A percentile compares a stretch with the other conserved stretches of the same genome.
These are phyloP conservation scores for Damaliscus lunatus DNA, from an alignment of 2,113 vertebrate genomes.

Conservation along the genomic window DNA sequence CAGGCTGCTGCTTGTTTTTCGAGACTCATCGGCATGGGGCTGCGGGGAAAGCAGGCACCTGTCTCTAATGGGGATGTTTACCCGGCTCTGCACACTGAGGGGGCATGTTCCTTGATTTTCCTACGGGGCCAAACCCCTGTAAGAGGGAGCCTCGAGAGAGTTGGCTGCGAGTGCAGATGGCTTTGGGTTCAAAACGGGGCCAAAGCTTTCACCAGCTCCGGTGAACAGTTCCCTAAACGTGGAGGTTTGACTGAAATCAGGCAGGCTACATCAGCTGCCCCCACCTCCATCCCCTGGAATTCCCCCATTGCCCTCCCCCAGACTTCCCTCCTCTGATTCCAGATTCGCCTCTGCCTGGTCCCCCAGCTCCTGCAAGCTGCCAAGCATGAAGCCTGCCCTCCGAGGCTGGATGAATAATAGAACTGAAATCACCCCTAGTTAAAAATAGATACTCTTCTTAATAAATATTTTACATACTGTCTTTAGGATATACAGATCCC, in stretches of 20 bases:
- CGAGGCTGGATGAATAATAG: constrained; percentile 78
- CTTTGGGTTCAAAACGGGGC: background rate
- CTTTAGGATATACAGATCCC: constrained; percentile 69
- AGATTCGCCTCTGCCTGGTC: background rate
- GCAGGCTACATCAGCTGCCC: rapidly evolving
- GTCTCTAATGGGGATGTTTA: background rate
- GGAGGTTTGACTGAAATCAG: background rate
- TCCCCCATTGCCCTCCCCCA: background rate
- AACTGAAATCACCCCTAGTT: constrained; percentile 76
- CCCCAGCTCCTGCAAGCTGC: constrained; percentile 7
- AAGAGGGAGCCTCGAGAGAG: rapidly evolving
- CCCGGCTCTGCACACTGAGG: too few species aligned
- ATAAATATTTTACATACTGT: constrained; percentile 83
- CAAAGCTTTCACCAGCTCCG: background rate
- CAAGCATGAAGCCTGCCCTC: constrained; percentile 33
- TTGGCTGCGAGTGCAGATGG: background rate
- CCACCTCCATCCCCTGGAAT: background rate
- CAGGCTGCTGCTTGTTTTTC: background rate
- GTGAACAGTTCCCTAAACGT: background rate
- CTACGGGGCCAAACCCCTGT: rapidly evolving
- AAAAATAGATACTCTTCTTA: constrained; percentile 80
- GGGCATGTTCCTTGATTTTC: rapidly evolving
- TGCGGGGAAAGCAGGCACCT: rapidly evolving
- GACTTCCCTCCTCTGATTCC: background rate
- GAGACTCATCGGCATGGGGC: background rate